Conservation (phyloP, 2,797 vertebrate genomes). For the Anguilla pacifica region DNA sequence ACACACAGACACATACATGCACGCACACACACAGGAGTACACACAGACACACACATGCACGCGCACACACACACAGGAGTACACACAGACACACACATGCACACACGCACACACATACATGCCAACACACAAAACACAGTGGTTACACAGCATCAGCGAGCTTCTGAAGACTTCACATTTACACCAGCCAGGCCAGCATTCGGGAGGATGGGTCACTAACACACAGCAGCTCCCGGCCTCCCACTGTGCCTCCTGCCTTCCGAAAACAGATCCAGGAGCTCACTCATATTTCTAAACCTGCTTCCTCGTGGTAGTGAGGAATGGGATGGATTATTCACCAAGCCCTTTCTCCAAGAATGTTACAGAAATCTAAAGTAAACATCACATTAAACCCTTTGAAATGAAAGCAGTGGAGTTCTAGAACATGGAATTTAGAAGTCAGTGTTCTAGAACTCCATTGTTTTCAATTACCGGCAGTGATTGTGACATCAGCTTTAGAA, state of each 20-base stretch:
- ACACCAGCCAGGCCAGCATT: background rate
- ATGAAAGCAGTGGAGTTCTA: too few species aligned
- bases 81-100: background rate
- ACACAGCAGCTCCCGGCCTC: conserved; percentile 6
- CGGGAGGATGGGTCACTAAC: background rate
- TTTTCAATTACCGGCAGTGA: too few species aligned
- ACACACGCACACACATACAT: background rate
- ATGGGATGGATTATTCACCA: too few species aligned
- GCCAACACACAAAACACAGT: too few species aligned
- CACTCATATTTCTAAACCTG: background rate
- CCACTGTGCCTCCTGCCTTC: background rate
- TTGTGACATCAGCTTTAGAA: too few species aligned
- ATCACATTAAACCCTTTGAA: too few species aligned
- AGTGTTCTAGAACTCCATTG: too few species aligned
- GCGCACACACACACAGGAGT: background rate
- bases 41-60: background rate
- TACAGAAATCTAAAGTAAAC: too few species aligned
- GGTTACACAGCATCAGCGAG: too few species aligned
- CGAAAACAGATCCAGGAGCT: too few species aligned
- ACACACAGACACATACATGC: background rate
- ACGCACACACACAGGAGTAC: background rate
- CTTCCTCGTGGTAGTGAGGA: background rate
- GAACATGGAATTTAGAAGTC: too few species aligned
- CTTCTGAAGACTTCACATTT: background rate
- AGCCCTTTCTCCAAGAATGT: too few species aligned